phyloP scores from a whole-genome alignment of 2,113 vertebrate species.

The Hyperopisus bebe region DNA sequence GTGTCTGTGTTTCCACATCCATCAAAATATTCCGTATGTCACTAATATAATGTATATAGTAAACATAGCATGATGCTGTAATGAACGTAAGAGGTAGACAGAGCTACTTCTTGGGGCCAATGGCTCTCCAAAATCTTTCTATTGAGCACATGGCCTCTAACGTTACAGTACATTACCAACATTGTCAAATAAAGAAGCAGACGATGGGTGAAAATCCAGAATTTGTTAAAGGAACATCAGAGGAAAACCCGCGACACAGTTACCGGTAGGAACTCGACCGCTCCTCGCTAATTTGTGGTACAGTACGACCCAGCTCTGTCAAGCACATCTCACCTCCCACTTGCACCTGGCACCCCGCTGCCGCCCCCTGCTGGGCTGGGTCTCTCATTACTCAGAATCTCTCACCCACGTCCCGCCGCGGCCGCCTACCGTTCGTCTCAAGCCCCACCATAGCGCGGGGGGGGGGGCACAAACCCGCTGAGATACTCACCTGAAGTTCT shows the following conservation, averaged over 20 bases:
- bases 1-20: not conserved
- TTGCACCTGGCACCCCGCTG: conserved; percentile 5
- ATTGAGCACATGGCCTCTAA: not conserved
- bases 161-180: not conserved
- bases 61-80: not conserved
- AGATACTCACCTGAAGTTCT: not conserved
- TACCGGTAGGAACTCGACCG: not conserved
- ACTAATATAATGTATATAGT: not conserved
- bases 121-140: not conserved
- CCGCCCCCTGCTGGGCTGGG: conserved; percentile 8
- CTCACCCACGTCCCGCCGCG: not conserved
- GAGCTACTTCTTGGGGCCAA: not conserved
- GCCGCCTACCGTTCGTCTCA: not conserved
- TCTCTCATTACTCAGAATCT: conserved; percentile 7
- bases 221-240: not conserved
- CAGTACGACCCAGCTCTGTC: not conserved
- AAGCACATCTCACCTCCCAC: conserved; percentile 16
- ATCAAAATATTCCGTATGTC: not conserved
- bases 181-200: not conserved
- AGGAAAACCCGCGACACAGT: not conserved
- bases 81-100: not conserved
- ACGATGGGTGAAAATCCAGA: not conserved
- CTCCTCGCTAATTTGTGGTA: not conserved
- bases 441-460: not conserved
- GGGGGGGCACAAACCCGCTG: not conserved